phyloP scores from a whole-genome alignment of 2,888 invertebrate genomes.

The Trachelus troglodyta region DNA sequence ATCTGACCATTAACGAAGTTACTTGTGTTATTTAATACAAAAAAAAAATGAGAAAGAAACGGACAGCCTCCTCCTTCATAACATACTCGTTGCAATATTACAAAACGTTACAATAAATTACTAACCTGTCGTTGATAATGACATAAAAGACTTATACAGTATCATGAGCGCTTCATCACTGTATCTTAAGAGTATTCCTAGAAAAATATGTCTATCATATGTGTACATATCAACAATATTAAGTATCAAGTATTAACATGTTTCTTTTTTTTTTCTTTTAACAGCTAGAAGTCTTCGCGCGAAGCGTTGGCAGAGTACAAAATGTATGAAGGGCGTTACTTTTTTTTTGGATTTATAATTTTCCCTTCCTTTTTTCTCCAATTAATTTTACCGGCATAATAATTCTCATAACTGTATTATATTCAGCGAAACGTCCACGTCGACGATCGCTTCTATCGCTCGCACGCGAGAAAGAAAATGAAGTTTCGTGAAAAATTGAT shows the following conservation, averaged over 20 bases:
- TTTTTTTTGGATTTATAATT: conserved; percentile 20
- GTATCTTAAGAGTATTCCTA: conserved; percentile 38
- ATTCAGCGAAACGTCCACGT: background rate
- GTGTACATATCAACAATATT: conserved; percentile 39
- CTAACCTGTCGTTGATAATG: conserved; percentile 29
- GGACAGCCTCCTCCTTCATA: conserved; percentile 1
- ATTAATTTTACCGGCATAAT: conserved; percentile 7
- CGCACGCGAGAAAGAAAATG: background rate
- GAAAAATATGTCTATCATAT: conserved; percentile 34
- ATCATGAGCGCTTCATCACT: conserved; percentile 29
- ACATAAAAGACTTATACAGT: conserved; percentile 27
- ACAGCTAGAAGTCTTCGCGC: conserved; percentile 35
- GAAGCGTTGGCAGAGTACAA: conserved; percentile 31
- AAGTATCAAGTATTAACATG: conserved; percentile 33
- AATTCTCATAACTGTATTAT: background rate
- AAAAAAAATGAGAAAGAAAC: conserved; percentile 13
- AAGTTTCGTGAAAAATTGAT: background rate
- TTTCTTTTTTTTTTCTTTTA: conserved; percentile 12
- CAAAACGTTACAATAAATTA: conserved; percentile 27
- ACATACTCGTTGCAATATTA: conserved; percentile 18
- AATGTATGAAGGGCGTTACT: conserved; percentile 29
- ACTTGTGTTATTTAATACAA: conserved; percentile 1
- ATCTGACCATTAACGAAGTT: background rate
- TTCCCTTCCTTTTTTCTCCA: conserved; percentile 23
- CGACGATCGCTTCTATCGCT: background rate